Conservation (phyloP, 2,797 vertebrate species). For the Chrosomus eos region DNA sequence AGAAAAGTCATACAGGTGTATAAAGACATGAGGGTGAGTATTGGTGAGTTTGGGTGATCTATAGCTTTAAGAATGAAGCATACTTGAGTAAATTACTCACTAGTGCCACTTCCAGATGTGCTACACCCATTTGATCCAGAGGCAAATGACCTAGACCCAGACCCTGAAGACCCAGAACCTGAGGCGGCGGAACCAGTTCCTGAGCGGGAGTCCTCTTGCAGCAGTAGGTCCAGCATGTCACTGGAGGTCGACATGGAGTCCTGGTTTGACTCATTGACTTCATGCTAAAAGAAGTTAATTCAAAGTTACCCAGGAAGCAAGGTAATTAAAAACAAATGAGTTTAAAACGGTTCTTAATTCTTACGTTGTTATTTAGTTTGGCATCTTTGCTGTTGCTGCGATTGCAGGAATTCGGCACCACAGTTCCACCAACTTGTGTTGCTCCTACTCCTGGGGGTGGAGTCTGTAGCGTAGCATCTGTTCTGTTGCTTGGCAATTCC, state of each 20-base stretch:
- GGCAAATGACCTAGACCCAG: slow-evolving; percentile 66
- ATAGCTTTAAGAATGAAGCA: neutral
- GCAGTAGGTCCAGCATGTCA: slow-evolving; percentile 77
- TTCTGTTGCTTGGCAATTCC: slow-evolving; percentile 67
- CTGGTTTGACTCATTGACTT: slow-evolving; percentile 74
- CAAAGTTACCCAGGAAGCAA: neutral
- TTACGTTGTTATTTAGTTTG: slow-evolving; percentile 54
- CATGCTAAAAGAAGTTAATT: slow-evolving; percentile 62
- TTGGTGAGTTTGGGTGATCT: neutral
- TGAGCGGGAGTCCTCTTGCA: slow-evolving; percentile 78
- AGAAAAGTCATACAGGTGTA: neutral
- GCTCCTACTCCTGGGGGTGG: slow-evolving; percentile 47
- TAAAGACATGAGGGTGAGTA: neutral
- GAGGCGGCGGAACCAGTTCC: slow-evolving; percentile 78
- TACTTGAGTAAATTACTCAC: slow-evolving; percentile 64
- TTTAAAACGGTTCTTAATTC: neutral
- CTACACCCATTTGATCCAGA: slow-evolving; percentile 72
- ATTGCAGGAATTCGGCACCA: slow-evolving; percentile 38
- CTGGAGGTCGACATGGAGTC: slow-evolving; percentile 79
- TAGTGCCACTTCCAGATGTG: slow-evolving; percentile 77
- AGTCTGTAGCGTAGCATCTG: slow-evolving; percentile 57
- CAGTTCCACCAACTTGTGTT: slow-evolving; percentile 35
- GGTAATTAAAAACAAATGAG: neutral
- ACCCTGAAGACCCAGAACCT: slow-evolving; percentile 71
- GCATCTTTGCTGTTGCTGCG: slow-evolving; percentile 31